Evolutionary conservation across 2,113 vertebrate genomes (phyloP).

Genomic region (Herpetotheres cachinnans): DNA sequence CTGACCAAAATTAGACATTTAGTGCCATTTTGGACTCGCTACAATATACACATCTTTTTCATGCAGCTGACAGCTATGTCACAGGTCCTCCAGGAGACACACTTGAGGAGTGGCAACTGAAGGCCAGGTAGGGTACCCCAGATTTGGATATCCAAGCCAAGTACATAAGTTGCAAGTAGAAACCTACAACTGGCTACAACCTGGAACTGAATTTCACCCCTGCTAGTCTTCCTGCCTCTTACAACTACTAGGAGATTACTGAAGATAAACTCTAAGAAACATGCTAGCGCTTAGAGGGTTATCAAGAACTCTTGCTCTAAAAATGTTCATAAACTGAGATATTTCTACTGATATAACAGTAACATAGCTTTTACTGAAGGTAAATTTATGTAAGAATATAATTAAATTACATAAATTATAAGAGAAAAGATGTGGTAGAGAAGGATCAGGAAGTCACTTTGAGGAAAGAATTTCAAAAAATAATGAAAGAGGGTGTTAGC

Average conservation of each 20-base stretch:
- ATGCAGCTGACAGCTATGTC: neutral
- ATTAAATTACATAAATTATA: neutral
- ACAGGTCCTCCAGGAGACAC: neutral
- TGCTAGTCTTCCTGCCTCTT: neutral
- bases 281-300: neutral
- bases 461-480: neutral
- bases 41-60: neutral
- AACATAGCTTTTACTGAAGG: neutral
- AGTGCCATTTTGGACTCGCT: neutral
- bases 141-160: neutral
- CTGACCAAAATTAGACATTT: neutral
- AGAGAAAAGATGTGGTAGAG: neutral
- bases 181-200: neutral
- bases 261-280: neutral
- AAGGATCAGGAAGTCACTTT: neutral
- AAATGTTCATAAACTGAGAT: neutral
- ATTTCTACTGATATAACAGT: neutral
- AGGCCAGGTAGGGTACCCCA: neutral
- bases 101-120: neutral
- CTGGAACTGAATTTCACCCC: neutral
- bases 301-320: neutral
- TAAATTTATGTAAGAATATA: neutral
- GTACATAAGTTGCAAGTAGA: neutral
- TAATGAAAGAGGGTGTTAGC: neutral
- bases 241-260: neutral